Percentiles rank a stretch among this genome's conserved stretches.
These are phyloP conservation scores for Zaprionus africanus DNA, from an alignment of 1,140 invertebrate species.

Conservation along the genomic window DNA sequence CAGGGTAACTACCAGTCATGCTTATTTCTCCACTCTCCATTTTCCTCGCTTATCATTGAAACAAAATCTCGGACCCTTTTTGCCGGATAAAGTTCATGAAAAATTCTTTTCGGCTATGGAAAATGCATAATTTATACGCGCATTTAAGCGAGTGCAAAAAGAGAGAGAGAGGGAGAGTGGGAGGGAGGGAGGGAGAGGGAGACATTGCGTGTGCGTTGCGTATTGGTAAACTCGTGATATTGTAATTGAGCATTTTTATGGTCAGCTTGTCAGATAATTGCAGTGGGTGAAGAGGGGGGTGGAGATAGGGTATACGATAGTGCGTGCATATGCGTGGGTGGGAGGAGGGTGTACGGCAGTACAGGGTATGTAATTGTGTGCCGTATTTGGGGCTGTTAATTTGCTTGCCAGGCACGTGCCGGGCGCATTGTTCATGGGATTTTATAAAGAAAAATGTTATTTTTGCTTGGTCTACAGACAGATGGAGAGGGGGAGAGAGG, in stretches of 20 bases:
- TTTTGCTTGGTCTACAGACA: conserved; percentile 5
- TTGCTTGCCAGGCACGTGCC: conserved; percentile 70
- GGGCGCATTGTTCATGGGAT: conserved; percentile 55
- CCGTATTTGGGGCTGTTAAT: conserved; percentile 29
- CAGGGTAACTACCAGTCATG: neutral
- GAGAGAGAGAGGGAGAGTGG: neutral
- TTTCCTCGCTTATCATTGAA: conserved; percentile 11
- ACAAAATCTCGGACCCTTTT: conserved; percentile 23
- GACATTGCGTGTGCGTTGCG: conserved; percentile 7
- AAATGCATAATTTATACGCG: conserved; percentile 43
- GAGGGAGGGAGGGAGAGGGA: neutral
- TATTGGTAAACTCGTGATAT: conserved; percentile 52
- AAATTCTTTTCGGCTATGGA: conserved; percentile 12
- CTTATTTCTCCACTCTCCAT: neutral
- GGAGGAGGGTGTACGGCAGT: neutral
- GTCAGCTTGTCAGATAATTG: conserved; percentile 71
- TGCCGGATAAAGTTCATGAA: conserved; percentile 20
- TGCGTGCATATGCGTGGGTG: neutral
- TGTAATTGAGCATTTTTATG: conserved; percentile 72
- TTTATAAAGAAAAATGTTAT: conserved; percentile 54
- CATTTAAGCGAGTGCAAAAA: conserved; percentile 5
- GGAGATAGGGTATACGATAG: conserved; percentile 4
- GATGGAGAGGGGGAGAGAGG: neutral
- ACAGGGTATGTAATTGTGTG: neutral
- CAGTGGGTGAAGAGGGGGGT: neutral